These are phyloP conservation scores for Pseudomugil tenellus DNA, from an alignment of 2,797 vertebrate genomes.

Conservation along the genomic window DNA sequence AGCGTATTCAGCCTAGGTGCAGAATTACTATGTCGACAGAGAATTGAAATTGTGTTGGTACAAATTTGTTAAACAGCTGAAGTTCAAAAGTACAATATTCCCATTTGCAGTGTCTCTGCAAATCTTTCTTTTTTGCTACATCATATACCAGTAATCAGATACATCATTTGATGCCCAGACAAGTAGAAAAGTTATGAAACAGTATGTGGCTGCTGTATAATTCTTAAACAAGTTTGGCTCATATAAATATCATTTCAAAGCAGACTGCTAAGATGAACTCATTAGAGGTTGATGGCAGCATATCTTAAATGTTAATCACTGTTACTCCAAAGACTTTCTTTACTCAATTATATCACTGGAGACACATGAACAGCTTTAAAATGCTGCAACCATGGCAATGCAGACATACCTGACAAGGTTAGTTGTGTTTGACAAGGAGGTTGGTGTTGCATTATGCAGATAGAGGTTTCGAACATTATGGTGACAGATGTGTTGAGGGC, in stretches of 20 bases:
- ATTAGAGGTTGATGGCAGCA: conserved; percentile 44
- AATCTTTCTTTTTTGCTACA: not conserved
- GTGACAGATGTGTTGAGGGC: conserved; percentile 39
- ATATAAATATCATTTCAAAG: conserved; percentile 32
- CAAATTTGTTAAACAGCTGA: conserved; percentile 11
- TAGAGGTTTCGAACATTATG: conserved; percentile 22
- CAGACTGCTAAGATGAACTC: conserved; percentile 33
- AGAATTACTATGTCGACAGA: conserved; percentile 7
- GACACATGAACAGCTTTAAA: conserved; percentile 15
- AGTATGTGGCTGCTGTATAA: not conserved
- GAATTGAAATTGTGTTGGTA: not conserved
- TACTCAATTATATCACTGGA: not conserved
- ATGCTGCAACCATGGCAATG: conserved; percentile 60
- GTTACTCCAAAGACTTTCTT: conserved; percentile 18
- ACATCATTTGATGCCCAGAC: conserved; percentile 20
- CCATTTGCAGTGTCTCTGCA: too few species aligned
- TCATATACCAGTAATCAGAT: conserved; percentile 31
- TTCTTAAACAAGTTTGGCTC: conserved; percentile 1
- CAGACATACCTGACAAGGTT: conserved; percentile 55
- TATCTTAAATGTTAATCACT: conserved; percentile 57
- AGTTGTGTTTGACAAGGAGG: conserved; percentile 52
- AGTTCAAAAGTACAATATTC: not conserved
- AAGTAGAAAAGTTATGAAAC: conserved; percentile 7
- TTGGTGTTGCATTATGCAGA: conserved; percentile 54
- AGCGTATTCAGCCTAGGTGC: not conserved